phyloP scores from a whole-genome alignment of 2,797 vertebrate species.

The Heterohyrax brucei region DNA sequence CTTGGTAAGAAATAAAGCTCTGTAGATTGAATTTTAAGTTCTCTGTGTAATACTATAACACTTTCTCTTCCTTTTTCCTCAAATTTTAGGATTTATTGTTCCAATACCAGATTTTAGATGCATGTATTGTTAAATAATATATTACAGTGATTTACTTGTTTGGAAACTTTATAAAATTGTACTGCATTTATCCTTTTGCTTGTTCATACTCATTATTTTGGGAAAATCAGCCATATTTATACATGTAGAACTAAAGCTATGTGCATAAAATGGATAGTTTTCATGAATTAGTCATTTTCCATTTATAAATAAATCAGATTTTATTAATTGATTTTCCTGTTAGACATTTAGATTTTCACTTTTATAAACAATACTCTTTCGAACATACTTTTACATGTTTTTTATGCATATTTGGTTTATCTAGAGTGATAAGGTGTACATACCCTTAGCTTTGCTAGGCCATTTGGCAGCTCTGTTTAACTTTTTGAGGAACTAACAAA shows the following conservation, averaged over 20 bases:
- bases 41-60: background rate
- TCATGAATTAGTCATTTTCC: background rate
- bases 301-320: slow-evolving; percentile 3
- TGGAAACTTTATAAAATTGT: background rate
- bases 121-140: background rate
- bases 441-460: background rate
- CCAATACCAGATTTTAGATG: background rate
- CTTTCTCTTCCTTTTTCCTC: background rate
- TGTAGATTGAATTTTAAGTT: background rate
- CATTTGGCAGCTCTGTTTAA: background rate
- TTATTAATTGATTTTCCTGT: background rate
- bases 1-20: slow-evolving; percentile 8
- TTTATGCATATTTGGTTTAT: slow-evolving; percentile 1
- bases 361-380: background rate
- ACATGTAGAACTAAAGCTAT: background rate
- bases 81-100: slow-evolving; percentile 41
- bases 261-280: background rate
- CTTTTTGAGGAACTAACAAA: slow-evolving; percentile 3
- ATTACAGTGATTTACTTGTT: background rate
- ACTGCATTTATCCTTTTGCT: slow-evolving; percentile 11
- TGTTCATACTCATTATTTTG: slow-evolving; percentile 26
- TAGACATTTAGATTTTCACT: slow-evolving; percentile 2
- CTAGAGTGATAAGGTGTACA: background rate
- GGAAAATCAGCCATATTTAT: background rate
- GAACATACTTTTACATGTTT: background rate